A percentile compares a stretch with the other conserved stretches of the same genome.
These are phyloP conservation scores for Heliothis peltigera DNA, from an alignment of 2,888 invertebrate genomes.

Conservation along the genomic window DNA sequence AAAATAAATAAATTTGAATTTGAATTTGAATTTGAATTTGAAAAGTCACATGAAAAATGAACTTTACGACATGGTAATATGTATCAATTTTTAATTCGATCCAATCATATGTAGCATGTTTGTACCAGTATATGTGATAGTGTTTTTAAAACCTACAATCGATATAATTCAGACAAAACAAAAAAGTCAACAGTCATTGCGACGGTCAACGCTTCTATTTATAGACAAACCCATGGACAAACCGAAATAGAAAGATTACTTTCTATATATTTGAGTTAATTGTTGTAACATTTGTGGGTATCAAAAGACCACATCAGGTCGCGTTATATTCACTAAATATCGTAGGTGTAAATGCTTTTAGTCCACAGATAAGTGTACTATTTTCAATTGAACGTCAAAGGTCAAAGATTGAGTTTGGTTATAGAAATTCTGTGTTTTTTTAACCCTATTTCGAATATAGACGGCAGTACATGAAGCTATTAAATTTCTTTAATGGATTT, in stretches of 20 bases:
- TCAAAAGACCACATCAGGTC: neutral
- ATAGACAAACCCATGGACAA: conserved; percentile 1
- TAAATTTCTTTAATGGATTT: too few species aligned
- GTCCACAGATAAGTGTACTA: neutral
- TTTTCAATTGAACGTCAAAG: conserved; percentile 42
- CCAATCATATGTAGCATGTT: too few species aligned
- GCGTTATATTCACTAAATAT: neutral
- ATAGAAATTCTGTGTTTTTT: too few species aligned
- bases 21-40: too few species aligned
- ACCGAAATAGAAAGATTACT: neutral
- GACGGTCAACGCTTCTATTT: neutral
- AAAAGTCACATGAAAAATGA: too few species aligned
- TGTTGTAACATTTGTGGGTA: conserved; percentile 7
- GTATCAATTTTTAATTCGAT: too few species aligned
- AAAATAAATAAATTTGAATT: too few species aligned
- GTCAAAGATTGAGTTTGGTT: conserved; percentile 6
- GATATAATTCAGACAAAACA: too few species aligned
- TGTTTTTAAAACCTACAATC: too few species aligned
- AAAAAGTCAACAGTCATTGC: neutral
- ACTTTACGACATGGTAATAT: too few species aligned
- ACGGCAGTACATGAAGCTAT: too few species aligned
- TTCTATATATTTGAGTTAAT: conserved; percentile 1
- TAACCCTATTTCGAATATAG: neutral
- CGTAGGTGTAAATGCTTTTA: neutral
- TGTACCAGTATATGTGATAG: too few species aligned